A percentile compares a stretch with the other conserved stretches of the same genome.
phyloP scores from a whole-genome alignment of 2,888 invertebrate genomes.

The Notodonta ziczac region DNA sequence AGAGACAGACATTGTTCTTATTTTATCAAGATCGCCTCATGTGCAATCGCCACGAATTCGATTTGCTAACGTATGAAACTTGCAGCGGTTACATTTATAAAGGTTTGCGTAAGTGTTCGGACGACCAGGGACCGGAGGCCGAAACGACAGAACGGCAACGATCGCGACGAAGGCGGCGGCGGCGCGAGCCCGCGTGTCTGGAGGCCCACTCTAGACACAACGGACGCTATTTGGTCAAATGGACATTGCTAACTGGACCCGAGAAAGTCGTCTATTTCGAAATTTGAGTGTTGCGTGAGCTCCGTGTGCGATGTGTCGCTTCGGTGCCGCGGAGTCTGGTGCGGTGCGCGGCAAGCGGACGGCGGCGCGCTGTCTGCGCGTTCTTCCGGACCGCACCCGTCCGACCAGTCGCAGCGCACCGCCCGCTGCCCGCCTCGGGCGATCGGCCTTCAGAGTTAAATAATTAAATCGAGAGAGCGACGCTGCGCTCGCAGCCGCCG shows the following conservation, averaged over 20 bases:
- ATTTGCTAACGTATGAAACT: constrained; percentile 33
- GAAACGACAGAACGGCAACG: constrained; percentile 17
- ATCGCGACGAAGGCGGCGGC: constrained; percentile 23
- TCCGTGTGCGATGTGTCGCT: constrained; percentile 74
- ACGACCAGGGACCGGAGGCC: constrained; percentile 8
- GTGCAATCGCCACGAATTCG: constrained; percentile 29
- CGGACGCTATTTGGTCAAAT: constrained; percentile 62
- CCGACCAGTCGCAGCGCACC: constrained; percentile 80
- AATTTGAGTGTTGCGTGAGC: constrained; percentile 78
- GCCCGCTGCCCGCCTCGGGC: constrained; percentile 80
- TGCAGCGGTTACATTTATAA: constrained; percentile 31
- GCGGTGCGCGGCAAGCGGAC: constrained; percentile 65
- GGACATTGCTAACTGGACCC: constrained; percentile 70
- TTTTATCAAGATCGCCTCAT: constrained; percentile 14
- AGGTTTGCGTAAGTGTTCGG: constrained; percentile 31
- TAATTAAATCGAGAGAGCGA: constrained; percentile 80
- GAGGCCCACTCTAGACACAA: constrained; percentile 50
- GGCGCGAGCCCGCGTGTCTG: constrained; percentile 45
- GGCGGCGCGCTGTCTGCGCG: constrained; percentile 83
- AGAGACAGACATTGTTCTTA: constrained; percentile 15
- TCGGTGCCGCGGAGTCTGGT: constrained; percentile 81
- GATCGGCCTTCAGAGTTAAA: constrained; percentile 82
- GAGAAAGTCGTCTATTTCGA: constrained; percentile 81
- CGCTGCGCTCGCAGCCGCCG: constrained; percentile 43
- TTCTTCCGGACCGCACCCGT: constrained; percentile 82